phyloP scores from a whole-genome alignment of 2,888 invertebrate genomes.

The Molanna angustata region DNA sequence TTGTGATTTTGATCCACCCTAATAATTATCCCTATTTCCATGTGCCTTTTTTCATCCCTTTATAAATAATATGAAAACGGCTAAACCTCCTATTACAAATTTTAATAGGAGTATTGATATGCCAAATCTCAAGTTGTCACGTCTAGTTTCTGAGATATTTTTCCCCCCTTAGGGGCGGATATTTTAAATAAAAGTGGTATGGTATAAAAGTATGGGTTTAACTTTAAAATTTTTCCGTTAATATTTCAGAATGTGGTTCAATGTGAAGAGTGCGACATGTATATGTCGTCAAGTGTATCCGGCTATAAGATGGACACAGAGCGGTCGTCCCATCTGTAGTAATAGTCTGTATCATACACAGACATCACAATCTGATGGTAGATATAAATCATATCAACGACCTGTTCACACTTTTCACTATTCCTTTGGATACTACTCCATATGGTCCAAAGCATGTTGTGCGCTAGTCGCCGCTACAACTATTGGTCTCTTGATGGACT shows the following conservation, averaged over 20 bases:
- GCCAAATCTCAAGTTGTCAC: no score
- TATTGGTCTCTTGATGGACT: constrained; percentile 24
- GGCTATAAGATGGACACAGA: constrained; percentile 15
- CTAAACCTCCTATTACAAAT: no score
- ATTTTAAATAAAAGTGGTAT: no score
- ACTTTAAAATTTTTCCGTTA: constrained; percentile 5
- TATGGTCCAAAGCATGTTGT: constrained; percentile 23
- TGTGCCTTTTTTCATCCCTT: no score
- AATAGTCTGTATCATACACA: constrained; percentile 14
- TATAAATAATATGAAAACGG: no score
- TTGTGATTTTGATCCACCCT: no score
- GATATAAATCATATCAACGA: constrained; percentile 11
- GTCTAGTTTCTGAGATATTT: no score
- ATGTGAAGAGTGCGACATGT: constrained; percentile 20
- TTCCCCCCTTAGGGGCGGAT: no score
- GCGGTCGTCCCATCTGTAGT: constrained; percentile 15
- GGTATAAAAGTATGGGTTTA: background rate
- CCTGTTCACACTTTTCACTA: constrained; percentile 21
- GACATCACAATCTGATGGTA: background rate
- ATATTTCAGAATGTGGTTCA: constrained; percentile 25
- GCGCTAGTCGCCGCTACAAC: constrained; percentile 22
- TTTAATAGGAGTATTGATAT: no score
- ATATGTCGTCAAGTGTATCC: constrained; percentile 25
- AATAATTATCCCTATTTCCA: no score
- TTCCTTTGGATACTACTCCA: constrained; percentile 6